Conservation (phyloP, 2,797 vertebrate genomes). For the Megalops cyprinoides region DNA sequence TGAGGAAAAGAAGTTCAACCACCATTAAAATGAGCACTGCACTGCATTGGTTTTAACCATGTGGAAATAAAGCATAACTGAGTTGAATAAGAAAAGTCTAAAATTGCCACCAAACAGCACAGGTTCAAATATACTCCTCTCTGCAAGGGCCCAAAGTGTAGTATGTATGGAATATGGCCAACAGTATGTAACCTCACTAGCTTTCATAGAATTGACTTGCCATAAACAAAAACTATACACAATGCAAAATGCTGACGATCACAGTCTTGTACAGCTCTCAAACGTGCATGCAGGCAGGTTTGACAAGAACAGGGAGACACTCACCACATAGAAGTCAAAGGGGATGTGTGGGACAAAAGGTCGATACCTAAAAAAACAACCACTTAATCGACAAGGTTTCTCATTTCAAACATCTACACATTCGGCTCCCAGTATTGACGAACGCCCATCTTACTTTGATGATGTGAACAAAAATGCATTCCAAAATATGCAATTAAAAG, state of each 20-base stretch:
- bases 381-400: neutral
- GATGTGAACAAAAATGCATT: neutral
- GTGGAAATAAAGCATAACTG: neutral
- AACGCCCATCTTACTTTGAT: neutral
- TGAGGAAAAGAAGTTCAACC: neutral
- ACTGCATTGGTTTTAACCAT: neutral
- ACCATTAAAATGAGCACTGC: neutral
- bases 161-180: neutral
- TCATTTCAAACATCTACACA: neutral
- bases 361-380: slow-evolving; percentile 80
- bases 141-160: neutral
- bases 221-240: neutral
- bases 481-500: neutral
- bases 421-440: neutral
- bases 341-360: slow-evolving; percentile 97
- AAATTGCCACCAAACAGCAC: neutral
- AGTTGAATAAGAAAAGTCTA: neutral
- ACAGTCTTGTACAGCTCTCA: neutral
- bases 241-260: neutral
- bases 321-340: slow-evolving; percentile 96
- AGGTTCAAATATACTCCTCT: neutral
- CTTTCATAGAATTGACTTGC: neutral
- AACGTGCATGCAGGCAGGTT: neutral
- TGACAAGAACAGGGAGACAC: slow-evolving; percentile 53
- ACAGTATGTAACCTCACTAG: neutral